A percentile compares a stretch with the other conserved stretches of the same genome.
Evolutionary conservation across 2,888 invertebrate genomes (phyloP).

Genomic region (Boloria euphrosyne): DNA sequence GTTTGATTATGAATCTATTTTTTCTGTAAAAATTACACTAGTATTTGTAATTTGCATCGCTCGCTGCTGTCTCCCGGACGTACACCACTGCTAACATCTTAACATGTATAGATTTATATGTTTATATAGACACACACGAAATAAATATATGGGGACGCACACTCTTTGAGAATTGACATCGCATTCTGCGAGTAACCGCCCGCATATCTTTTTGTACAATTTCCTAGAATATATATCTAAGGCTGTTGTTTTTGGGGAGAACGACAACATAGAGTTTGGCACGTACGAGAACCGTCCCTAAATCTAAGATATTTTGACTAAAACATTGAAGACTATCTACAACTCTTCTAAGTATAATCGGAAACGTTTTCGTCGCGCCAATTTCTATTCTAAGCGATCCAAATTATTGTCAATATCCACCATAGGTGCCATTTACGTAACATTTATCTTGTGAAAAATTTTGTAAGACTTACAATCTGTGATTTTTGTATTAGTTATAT

Average conservation of each 20-base stretch:
- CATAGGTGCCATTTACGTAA: conserved; percentile 18
- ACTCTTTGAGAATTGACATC: conserved; percentile 75
- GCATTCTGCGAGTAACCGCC: conserved; percentile 59
- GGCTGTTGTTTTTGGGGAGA: conserved; percentile 24
- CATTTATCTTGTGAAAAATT: not conserved
- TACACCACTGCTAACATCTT: conserved; percentile 67
- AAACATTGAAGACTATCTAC: conserved; percentile 47
- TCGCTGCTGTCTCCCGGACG: conserved; percentile 75
- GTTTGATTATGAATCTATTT: conserved; percentile 85
- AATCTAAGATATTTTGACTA: conserved; percentile 42
- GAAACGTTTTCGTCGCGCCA: conserved; percentile 33
- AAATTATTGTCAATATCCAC: conserved; percentile 38
- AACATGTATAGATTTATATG: conserved; percentile 72
- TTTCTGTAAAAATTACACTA: conserved; percentile 83
- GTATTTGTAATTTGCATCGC: conserved; percentile 66
- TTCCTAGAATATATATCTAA: conserved; percentile 30
- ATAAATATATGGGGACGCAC: conserved; percentile 64
- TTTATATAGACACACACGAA: conserved; percentile 70
- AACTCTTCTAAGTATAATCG: conserved; percentile 39
- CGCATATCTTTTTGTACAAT: conserved; percentile 46
- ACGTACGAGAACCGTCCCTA: conserved; percentile 34
- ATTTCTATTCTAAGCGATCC: conserved; percentile 33
- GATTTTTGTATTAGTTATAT: conserved; percentile 1
- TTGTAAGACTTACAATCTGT: conserved; percentile 24
- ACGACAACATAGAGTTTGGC: conserved; percentile 35